Evolutionary conservation across 2,113 vertebrate genomes (phyloP), one percentile per base, ranked within the genome.

Genomic region (Pseudorhombus dupliciocellatus): DNA sequence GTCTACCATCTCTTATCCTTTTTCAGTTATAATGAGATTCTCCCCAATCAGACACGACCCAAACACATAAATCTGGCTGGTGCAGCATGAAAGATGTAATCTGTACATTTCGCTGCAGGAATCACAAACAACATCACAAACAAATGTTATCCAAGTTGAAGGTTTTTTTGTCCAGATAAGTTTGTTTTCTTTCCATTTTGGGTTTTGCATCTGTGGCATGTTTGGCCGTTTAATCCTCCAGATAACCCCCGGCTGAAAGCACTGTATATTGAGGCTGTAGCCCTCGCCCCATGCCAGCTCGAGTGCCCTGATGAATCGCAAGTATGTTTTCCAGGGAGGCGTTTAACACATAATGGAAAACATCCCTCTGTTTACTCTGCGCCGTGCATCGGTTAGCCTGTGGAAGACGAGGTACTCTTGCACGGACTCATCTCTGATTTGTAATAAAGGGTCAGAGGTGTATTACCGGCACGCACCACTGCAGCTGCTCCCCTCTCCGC

Each of bases 401-500:
- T 44, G 16, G 18, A 44, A 44, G 40, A 44, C 5, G 15, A 44
- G 40, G 40, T 44, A 10, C 34, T 12, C 34, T 37, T 12, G 34
- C 11, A 44, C 15, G 5, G 40, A 44, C 28, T 73, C 24, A 31
- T 68, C 26, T 67, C 18, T 57, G 21, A 69, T 61, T 16, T 56
- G 34, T 85, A 83, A 80, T 64, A 66, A 60, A 70, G 54, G 22
- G 18, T 69, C 67, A 46, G 68, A 31, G 28, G 26, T 56, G 30
- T 22, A 22, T 59, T 18, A 20, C 25, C 75, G 50, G n/a, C 59
- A 68, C 54, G 50, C 21, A 46, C 1, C 26, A 1, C 56, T n/a
- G 34, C 54, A 51, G 55, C 73, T 46, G 57, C 66, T 60, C 28
- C 5, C 11, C 31, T 66, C 30, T 57, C 60, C 24, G 54, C 70